Conservation (phyloP, 2,113 vertebrate genomes). For the Bettongia penicillata region DNA sequence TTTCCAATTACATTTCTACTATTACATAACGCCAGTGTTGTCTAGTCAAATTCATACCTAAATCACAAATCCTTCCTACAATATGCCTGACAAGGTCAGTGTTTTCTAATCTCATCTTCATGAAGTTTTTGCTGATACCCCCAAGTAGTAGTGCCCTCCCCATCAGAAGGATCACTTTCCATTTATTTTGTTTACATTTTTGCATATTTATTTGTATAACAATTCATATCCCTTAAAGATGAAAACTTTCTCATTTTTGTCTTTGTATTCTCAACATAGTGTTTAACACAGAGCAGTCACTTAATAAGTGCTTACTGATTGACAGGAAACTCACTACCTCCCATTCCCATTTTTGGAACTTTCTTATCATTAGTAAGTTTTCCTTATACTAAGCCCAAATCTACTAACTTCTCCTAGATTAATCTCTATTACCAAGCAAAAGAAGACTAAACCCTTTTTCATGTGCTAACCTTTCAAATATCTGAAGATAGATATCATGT, state of each 20-base stretch:
- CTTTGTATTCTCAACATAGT: background rate
- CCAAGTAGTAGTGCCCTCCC: background rate
- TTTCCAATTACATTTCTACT: background rate
- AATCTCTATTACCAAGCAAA: background rate
- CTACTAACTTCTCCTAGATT: background rate
- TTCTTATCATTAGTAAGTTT: background rate
- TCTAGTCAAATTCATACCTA: background rate
- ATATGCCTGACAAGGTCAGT: background rate
- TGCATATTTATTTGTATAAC: background rate
- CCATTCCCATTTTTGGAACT: background rate
- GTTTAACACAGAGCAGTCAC: background rate
- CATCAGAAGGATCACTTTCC: background rate
- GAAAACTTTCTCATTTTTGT: background rate
- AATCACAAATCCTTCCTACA: background rate
- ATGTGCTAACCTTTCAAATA: background rate
- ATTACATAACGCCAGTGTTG: background rate
- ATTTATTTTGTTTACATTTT: background rate
- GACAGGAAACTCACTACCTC: background rate
- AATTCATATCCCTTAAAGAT: background rate
- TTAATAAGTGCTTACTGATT: background rate
- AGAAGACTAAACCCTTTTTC: background rate
- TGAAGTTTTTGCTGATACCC: background rate
- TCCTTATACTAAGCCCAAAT: background rate
- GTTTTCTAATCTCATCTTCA: background rate
- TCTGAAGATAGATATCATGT: background rate